Percentiles rank a stretch among this genome's conserved stretches.
Evolutionary conservation across 2,113 vertebrate genomes (phyloP).

Genomic region (Sinocyclocheilus grahami): DNA sequence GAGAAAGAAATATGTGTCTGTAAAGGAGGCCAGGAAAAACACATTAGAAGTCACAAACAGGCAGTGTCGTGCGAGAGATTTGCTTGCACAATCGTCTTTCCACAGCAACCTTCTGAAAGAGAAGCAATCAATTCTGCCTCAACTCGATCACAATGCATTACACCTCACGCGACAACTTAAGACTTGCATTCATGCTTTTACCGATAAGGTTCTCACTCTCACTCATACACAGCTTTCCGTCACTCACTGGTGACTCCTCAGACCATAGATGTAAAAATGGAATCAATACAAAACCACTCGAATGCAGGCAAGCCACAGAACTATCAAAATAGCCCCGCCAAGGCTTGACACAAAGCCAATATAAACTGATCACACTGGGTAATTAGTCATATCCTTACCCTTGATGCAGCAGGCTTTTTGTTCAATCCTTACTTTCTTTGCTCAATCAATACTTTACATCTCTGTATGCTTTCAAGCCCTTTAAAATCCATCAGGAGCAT

Average conservation of each 20-base stretch:
- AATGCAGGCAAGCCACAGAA: conserved; percentile 41
- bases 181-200: background rate
- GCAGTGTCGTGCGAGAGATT: background rate
- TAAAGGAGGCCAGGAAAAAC: conserved; percentile 1
- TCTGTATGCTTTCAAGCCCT: conserved; percentile 33
- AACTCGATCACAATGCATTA: background rate
- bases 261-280: conserved; percentile 8
- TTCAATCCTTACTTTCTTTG: conserved; percentile 40
- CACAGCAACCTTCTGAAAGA: conserved; percentile 32
- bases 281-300: conserved; percentile 47
- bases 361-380: conserved; percentile 24
- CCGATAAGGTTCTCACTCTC: background rate
- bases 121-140: conserved; percentile 24
- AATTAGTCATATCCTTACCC: conserved; percentile 36
- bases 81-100: background rate
- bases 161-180: background rate
- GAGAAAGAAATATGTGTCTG: conserved; percentile 11
- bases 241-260: background rate
- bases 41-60: background rate
- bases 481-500: conserved; percentile 12
- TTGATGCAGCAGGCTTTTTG: conserved; percentile 20
- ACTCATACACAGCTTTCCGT: background rate
- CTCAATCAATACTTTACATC: conserved; percentile 41
- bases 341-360: conserved; percentile 41
- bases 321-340: conserved; percentile 30